phyloP scores from a whole-genome alignment of 2,113 vertebrate genomes.

The Channa argus region DNA sequence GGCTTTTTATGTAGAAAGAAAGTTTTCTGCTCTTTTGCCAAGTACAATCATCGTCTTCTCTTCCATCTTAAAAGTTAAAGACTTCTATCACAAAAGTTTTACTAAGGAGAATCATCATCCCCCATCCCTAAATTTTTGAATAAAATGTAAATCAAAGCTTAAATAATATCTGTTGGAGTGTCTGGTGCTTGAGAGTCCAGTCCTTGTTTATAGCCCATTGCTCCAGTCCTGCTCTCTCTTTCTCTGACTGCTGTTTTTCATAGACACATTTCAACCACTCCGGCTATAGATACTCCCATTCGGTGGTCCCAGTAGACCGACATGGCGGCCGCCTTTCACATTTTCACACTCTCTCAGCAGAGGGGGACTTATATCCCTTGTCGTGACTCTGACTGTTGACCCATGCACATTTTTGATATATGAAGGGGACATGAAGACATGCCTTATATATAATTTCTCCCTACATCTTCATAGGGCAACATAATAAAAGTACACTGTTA shows the following conservation, averaged over 20 bases:
- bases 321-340: slow-evolving; percentile 26
- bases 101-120: too few relatives aligned
- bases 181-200: too few relatives aligned
- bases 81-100: too few relatives aligned
- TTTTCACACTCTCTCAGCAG: slow-evolving; percentile 48
- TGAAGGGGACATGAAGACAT: background rate
- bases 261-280: background rate
- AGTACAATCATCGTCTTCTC: too few relatives aligned
- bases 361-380: background rate
- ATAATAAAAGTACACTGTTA: slow-evolving; percentile 1
- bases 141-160: too few relatives aligned
- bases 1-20: too few relatives aligned
- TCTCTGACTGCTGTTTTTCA: too few relatives aligned
- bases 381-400: slow-evolving; percentile 24
- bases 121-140: too few relatives aligned
- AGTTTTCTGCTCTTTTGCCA: too few relatives aligned
- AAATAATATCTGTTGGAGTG: too few relatives aligned
- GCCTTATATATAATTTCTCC: too few relatives aligned
- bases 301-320: slow-evolving; percentile 3
- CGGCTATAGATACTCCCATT: background rate
- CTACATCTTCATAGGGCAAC: background rate
- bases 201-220: background rate
- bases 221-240: background rate
- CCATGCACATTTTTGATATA: slow-evolving; percentile 51
- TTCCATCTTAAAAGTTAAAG: too few relatives aligned